phyloP scores from a whole-genome alignment of 2,888 invertebrate genomes.

The Balanococcus diminutus region DNA sequence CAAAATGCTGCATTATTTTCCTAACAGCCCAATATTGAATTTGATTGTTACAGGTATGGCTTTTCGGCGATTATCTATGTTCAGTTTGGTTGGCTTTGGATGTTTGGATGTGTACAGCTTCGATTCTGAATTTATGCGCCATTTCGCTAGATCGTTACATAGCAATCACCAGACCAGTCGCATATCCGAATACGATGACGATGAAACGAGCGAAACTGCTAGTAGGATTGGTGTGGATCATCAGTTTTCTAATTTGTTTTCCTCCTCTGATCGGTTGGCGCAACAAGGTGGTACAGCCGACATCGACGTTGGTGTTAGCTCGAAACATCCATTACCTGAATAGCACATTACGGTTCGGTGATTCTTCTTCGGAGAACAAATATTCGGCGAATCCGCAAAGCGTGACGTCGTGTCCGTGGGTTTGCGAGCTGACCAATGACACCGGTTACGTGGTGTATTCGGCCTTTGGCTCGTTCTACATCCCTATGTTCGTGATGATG shows the following conservation, averaged over 20 bases:
- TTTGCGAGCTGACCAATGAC: constrained; percentile 58
- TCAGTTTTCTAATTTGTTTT: constrained; percentile 95
- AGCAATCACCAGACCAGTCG: constrained; percentile 94
- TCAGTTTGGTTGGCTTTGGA: constrained; percentile 96
- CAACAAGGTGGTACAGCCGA: neutral
- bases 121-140: constrained; percentile 93
- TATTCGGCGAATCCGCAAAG: neutral
- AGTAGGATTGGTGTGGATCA: constrained; percentile 91
- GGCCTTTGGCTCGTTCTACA: constrained; percentile 96
- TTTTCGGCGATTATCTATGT: constrained; percentile 95
- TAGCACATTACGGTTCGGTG: neutral
- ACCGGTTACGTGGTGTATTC: constrained; percentile 87
- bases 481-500: constrained; percentile 96
- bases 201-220: constrained; percentile 82
- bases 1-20: too few relatives aligned
- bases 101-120: constrained; percentile 98
- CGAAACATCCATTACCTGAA: constrained; percentile 41
- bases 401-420: constrained; percentile 58
- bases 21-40: too few relatives aligned
- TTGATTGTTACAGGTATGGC: constrained; percentile 77
- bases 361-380: neutral
- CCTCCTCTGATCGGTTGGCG: constrained; percentile 92
- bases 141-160: constrained; percentile 95
- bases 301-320: neutral
- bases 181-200: constrained; percentile 90